Evolutionary conservation across 2,888 invertebrate genomes (phyloP), one percentile per base, ranked within the genome.

Genomic region (Acrobasis repandana): DNA sequence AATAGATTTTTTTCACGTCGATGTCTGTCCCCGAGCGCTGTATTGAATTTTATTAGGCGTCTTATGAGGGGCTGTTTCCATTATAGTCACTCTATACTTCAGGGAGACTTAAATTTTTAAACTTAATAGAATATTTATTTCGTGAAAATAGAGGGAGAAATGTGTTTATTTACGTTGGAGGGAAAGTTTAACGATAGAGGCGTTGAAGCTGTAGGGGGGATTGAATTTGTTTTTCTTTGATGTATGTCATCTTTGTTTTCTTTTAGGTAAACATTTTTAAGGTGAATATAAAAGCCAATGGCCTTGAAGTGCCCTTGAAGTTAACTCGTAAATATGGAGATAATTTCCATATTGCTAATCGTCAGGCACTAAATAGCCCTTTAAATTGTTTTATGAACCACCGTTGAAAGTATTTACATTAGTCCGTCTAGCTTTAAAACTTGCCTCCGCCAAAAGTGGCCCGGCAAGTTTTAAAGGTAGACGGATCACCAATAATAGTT

Each of bases 41-140:
- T 81, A 80, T 81, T 75, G 76, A 77, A 75, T 83, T 79, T 81
- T 80, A 77, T 72, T 70, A 75, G 71, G 64, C 66, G 70, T 67
- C 75, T 74, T 71, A 68, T 70, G 69, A 73, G 68, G 64, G 68
- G 64, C 64, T 61, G 61, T 66, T 72, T 79, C 80, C 79, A 81
- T 82, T 81, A 82, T 67, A 70, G 72, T 76, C 77, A 74, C 79
- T 63, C 54, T 58, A 65, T 66, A 64, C 71, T 66, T 62, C 28
- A 14, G 65, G 67, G 67, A 67, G 33, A 33, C 56, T 63, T 63
- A 62, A 61, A 62, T 62, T 65, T 67, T 67, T 63, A 62, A 63
- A 65, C 34, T 49, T 38, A 38, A 54, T 54, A 54, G 18, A 54
- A 54, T 54, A 54, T 54, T 54, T 54, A 54, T 54, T 38, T 38